Percentiles rank a stretch among this genome's conserved stretches.
phyloP scores from a whole-genome alignment of 2,797 vertebrate genomes.

The Phalanger gymnotis region DNA sequence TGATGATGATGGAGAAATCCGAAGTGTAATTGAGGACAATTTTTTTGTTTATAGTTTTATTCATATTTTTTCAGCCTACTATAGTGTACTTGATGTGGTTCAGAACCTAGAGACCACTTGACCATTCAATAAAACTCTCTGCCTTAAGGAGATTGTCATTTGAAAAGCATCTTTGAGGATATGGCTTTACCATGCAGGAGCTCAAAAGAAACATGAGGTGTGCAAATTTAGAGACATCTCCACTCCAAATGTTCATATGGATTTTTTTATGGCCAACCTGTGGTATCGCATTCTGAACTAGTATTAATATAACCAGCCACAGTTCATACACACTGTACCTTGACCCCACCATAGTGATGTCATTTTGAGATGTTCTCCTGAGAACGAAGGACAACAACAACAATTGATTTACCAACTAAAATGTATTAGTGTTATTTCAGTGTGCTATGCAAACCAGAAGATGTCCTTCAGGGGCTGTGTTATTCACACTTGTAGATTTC shows the following conservation, averaged over 20 bases:
- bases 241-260: neutral
- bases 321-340: neutral
- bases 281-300: neutral
- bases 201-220: neutral
- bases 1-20: neutral
- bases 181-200: neutral
- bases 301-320: neutral
- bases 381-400: slow-evolving; percentile 7
- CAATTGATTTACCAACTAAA: slow-evolving; percentile 19
- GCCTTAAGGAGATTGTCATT: neutral
- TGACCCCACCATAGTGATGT: neutral
- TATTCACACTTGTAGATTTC: neutral
- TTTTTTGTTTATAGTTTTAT: slow-evolving; percentile 1
- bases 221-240: neutral
- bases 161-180: neutral
- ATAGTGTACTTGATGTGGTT: neutral
- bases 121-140: neutral
- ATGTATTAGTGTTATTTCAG: neutral
- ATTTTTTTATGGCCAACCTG: neutral
- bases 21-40: neutral
- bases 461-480: neutral
- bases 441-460: neutral
- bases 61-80: neutral
- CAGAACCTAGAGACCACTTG: neutral
- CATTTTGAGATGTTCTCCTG: neutral